Percentiles rank a stretch among this genome's conserved stretches.
Conservation (phyloP, 2,888 invertebrate species). For the Graphium colonna region DNA sequence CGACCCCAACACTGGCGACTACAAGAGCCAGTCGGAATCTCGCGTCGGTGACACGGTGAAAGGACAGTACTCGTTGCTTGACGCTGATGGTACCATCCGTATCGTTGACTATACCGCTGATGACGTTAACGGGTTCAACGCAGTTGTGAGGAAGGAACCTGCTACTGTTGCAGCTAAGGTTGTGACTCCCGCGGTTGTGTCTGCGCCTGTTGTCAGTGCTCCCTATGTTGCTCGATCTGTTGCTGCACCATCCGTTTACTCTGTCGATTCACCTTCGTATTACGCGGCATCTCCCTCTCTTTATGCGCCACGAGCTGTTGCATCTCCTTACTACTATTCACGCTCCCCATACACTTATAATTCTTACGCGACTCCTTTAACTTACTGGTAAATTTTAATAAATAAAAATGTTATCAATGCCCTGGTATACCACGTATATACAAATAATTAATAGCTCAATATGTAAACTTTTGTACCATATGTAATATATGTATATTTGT, state of each 20-base stretch:
- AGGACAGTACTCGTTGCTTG: too few species aligned
- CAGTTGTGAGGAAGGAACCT: conserved; percentile 60
- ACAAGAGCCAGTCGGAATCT: too few species aligned
- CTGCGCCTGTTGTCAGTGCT: conserved; percentile 1
- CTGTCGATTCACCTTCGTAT: neutral
- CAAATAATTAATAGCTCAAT: too few species aligned
- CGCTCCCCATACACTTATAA: neutral
- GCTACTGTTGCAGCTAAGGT: too few species aligned
- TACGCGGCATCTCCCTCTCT: neutral
- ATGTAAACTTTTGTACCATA: too few species aligned
- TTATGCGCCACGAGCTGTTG: neutral
- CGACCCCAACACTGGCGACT: too few species aligned
- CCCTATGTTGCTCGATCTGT: conserved; percentile 36
- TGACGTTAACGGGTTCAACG: too few species aligned
- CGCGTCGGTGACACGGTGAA: conserved; percentile 56
- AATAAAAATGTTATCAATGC: too few species aligned
- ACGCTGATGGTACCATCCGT: too few species aligned
- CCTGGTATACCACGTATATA: too few species aligned
- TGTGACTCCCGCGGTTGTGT: conserved; percentile 27
- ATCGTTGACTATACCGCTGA: conserved; percentile 65
- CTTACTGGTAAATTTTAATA: too few species aligned
- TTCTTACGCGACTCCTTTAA: conserved; percentile 2
- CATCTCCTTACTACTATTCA: conserved; percentile 3
- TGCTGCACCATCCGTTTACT: conserved; percentile 29
- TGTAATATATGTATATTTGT: too few species aligned